Evolutionary conservation across 2,797 vertebrate species (phyloP).

Genomic region (Pseudomugil gertrudae): DNA sequence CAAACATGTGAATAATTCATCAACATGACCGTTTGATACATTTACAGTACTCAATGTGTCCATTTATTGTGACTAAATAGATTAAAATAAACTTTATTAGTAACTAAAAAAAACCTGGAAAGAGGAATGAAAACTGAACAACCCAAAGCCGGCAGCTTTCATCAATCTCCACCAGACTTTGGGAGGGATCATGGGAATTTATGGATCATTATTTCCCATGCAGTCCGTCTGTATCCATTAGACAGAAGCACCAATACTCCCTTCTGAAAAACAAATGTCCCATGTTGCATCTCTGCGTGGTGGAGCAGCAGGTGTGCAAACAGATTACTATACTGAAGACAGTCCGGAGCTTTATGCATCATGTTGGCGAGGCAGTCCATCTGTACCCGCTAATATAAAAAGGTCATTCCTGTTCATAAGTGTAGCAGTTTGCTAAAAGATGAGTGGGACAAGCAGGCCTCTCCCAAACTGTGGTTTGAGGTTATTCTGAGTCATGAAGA

Average conservation of each 20-base stretch:
- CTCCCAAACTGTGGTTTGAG: slow-evolving; percentile 53
- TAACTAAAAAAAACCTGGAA: not conserved
- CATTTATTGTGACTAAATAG: not conserved
- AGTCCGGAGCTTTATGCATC: no score
- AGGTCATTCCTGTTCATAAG: slow-evolving; percentile 15
- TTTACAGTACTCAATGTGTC: not conserved
- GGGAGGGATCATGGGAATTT: not conserved
- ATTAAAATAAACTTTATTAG: not conserved
- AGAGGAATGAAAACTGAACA: not conserved
- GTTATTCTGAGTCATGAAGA: slow-evolving; percentile 61
- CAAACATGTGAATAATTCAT: not conserved
- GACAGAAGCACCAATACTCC: not conserved
- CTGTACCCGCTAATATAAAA: not conserved
- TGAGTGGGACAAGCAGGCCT: slow-evolving; percentile 15
- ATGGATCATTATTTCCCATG: not conserved
- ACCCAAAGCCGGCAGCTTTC: not conserved
- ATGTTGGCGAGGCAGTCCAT: not conserved
- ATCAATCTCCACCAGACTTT: not conserved
- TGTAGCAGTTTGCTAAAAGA: slow-evolving; percentile 4
- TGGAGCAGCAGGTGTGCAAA: not conserved
- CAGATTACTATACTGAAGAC: slow-evolving; percentile 2
- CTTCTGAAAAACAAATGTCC: not conserved
- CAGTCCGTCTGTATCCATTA: not conserved
- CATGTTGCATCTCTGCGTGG: not conserved
- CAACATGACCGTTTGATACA: not conserved